Conservation (phyloP, 1,140 invertebrate species). For the Eupeodes corollae region DNA sequence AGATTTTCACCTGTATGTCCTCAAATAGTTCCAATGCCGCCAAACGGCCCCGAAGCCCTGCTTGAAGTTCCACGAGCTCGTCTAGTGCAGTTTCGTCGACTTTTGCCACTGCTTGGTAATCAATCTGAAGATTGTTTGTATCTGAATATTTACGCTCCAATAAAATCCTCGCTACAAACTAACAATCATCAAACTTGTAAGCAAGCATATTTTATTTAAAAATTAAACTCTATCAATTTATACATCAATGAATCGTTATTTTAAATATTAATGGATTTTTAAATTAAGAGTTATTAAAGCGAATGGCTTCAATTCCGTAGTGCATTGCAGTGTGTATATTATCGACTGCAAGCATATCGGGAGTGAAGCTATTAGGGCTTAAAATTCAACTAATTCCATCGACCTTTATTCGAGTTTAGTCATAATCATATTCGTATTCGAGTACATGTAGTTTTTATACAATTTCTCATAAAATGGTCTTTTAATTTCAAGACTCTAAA, state of each 20-base stretch:
- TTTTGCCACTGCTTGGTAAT: conserved; percentile 71
- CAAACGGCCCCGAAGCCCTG: conserved; percentile 59
- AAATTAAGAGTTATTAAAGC: conserved; percentile 14
- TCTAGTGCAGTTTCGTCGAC: conserved; percentile 66
- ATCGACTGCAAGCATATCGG: conserved; percentile 78
- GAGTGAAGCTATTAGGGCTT: conserved; percentile 53
- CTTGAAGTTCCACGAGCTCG: conserved; percentile 65
- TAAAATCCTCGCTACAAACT: conserved; percentile 18
- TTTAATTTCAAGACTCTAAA: neutral
- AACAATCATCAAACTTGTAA: too few species aligned
- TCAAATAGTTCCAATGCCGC: conserved; percentile 60
- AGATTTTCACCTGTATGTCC: conserved; percentile 80
- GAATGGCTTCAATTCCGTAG: conserved; percentile 75
- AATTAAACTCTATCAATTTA: neutral
- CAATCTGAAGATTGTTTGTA: conserved; percentile 97
- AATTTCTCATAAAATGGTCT: neutral
- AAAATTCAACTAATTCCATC: neutral
- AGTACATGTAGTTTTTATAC: too few species aligned
- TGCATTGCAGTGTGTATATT: conserved; percentile 76
- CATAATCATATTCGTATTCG: conserved; percentile 3
- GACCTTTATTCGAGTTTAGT: neutral
- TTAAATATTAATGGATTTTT: too few species aligned
- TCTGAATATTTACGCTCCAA: conserved; percentile 88
- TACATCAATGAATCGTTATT: too few species aligned
- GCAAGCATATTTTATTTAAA: neutral